Percentiles rank a stretch among this genome's conserved stretches.
Conservation (phyloP, 2,113 vertebrate species). For the Corvus moneduloides region DNA sequence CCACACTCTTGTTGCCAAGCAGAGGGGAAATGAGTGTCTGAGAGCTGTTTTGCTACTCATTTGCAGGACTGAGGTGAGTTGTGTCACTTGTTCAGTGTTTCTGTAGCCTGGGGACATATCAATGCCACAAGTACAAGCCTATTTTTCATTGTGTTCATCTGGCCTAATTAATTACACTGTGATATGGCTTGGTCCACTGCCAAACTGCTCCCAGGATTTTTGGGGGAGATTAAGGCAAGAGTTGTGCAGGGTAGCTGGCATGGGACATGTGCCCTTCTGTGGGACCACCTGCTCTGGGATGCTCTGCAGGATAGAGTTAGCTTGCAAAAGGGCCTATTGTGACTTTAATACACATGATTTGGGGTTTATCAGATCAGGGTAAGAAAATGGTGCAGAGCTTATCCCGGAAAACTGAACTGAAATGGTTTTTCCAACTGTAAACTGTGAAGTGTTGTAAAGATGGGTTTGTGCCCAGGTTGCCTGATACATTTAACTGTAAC, state of each 20-base stretch:
- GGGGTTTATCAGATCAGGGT: not conserved
- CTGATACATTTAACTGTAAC: not conserved
- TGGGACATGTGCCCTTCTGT: rapidly evolving
- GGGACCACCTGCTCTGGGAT: not conserved
- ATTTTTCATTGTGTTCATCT: not conserved
- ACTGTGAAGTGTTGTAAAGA: not conserved
- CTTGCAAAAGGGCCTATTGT: not conserved
- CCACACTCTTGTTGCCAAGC: not conserved
- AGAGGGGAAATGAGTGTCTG: not conserved
- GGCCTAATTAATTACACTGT: not conserved
- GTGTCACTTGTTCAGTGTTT: not conserved
- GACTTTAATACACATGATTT: not conserved
- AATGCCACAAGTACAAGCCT: rapidly evolving
- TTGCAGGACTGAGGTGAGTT: not conserved
- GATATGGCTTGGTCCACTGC: not conserved
- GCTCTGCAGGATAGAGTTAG: not conserved
- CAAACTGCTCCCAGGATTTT: not conserved
- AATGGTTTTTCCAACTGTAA: not conserved
- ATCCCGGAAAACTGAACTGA: not conserved
- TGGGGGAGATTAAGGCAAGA: not conserved
- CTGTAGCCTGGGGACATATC: not conserved
- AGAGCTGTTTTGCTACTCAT: not conserved
- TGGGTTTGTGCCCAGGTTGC: not conserved
- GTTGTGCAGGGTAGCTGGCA: not conserved
- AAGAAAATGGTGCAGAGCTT: not conserved